Evolutionary conservation across 2,797 vertebrate genomes (phyloP).

Genomic region (Loriculus beryllinus): DNA sequence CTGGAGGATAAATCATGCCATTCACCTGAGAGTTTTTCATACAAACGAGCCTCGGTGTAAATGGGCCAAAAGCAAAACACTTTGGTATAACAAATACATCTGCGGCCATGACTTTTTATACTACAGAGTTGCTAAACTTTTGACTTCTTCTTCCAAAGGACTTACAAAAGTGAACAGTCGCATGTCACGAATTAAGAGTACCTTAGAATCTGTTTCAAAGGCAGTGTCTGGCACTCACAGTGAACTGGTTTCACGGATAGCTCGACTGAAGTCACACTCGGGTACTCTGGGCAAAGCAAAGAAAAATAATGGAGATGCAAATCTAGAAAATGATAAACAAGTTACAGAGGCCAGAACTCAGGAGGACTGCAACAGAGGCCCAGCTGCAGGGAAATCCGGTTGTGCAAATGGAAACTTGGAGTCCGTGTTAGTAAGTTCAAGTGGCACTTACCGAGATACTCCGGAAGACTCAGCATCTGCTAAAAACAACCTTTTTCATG

Average conservation of each 20-base stretch:
- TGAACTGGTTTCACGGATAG: conserved; percentile 86
- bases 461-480: conserved; percentile 49
- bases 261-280: conserved; percentile 80
- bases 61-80: conserved; percentile 70
- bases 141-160: conserved; percentile 83
- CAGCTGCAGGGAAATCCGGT: conserved; percentile 52
- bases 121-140: conserved; percentile 76
- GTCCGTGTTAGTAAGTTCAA: background rate
- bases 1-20: conserved; percentile 61
- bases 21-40: conserved; percentile 74
- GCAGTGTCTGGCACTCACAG: conserved; percentile 87
- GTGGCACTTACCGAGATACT: background rate
- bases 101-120: conserved; percentile 70
- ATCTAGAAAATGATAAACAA: conserved; percentile 52
- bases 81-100: conserved; percentile 52
- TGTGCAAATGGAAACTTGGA: conserved; percentile 34
- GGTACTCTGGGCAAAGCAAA: conserved; percentile 67
- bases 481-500: conserved; percentile 84
- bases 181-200: conserved; percentile 91
- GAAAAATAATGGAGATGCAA: conserved; percentile 50
- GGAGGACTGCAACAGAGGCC: conserved; percentile 60
- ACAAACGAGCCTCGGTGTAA: conserved; percentile 65
- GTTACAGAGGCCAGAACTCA: background rate
- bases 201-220: conserved; percentile 90
- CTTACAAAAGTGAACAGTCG: conserved; percentile 79